These are phyloP conservation scores for Eurois occulta DNA, from an alignment of 2,888 invertebrate genomes.

Conservation along the genomic window DNA sequence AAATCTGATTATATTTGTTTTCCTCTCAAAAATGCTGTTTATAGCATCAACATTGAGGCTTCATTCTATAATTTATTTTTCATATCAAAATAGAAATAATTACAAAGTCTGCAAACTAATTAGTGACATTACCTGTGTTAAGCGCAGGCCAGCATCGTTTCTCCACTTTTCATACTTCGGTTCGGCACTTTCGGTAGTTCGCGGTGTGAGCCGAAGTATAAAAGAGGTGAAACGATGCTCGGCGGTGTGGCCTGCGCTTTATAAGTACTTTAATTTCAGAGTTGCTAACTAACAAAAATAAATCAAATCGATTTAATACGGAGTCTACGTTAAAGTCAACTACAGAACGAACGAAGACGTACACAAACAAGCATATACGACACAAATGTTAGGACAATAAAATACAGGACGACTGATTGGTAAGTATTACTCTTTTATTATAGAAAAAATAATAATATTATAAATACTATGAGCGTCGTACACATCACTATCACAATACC, in stretches of 20 bases:
- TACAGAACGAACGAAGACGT: conserved; percentile 57
- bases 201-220: too few species aligned
- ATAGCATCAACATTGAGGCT: background rate
- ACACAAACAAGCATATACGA: conserved; percentile 70
- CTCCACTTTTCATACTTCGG: too few species aligned
- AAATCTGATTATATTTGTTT: background rate
- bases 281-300: background rate
- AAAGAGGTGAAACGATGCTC: too few species aligned
- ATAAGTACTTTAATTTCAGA: background rate
- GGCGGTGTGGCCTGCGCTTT: too few species aligned
- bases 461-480: conserved; percentile 87
- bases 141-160: too few species aligned
- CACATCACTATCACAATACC: conserved; percentile 88
- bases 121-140: background rate
- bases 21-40: background rate
- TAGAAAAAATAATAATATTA: conserved; percentile 82
- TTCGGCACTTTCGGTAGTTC: too few species aligned
- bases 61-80: background rate
- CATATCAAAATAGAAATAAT: background rate
- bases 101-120: background rate
- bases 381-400: conserved; percentile 82
- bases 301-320: background rate
- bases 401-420: conserved; percentile 82
- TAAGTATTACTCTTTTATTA: conserved; percentile 87
- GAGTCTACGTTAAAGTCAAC: conserved; percentile 10